Evolutionary conservation across 1,140 invertebrate genomes (phyloP), one percentile per base, ranked within the genome.

Genomic region (Lepidostoma basale): DNA sequence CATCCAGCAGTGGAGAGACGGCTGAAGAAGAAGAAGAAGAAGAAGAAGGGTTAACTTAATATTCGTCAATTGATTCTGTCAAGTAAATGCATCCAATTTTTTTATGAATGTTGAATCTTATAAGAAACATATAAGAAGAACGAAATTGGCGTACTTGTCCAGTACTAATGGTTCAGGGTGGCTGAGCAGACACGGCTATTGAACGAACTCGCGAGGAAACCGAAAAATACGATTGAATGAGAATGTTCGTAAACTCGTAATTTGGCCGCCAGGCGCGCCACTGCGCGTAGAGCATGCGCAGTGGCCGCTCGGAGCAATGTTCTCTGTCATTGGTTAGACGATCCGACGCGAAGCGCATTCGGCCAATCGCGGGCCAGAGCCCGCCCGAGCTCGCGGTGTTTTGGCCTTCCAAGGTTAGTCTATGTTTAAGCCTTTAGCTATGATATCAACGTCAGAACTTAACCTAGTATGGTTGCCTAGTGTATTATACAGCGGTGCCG

Each of bases 401-500:
- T 59, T 67, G 64, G 64, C 64, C 64, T 67, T 67, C 64, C 64
- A 67, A 67, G 64, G 64, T 67, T 67, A 67, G 64, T 67, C 64
- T 67, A 67, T 67, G 64, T 67, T 67, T 67, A 67, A 54, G 64
- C 64, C 64, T 67, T 67, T 67, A 65, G 69, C 70, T 72, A 72
- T 72, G 70, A 68, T 72, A 68, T 68, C 70, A 62, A 68, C 70
- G 70, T 62, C 70, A 63, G 66, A 72, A 65, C 70, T 72, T 45
- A 72, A 72, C 70, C 66, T 72, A 59, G 70, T 72, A 59, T 72
- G 70, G 70, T 62, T 72, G 70, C 70, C 70, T 68, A 68, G 70
- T 65, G 70, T 72, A 20, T 59, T 72, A 62, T 70, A 70, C 36
- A 47, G 64, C 60, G 47, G 54, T 44, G 62, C 44, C 68, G 59